phyloP scores from a whole-genome alignment of 2,888 invertebrate species.

The Bellardia bayeri region DNA sequence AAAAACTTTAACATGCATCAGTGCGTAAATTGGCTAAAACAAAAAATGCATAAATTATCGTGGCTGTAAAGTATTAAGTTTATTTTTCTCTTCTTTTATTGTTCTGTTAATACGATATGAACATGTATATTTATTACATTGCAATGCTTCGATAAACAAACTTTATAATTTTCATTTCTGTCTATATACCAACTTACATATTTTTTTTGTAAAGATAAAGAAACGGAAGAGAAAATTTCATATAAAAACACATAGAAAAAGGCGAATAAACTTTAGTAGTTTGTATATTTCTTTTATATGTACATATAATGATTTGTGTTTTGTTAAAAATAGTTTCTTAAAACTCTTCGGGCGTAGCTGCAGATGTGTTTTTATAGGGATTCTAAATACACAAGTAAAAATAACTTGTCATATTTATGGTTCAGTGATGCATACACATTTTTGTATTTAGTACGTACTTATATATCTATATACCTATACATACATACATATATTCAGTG shows the following conservation, averaged over 20 bases:
- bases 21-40: conserved; percentile 59
- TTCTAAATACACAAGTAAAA: conserved; percentile 65
- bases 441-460: background rate
- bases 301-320: background rate
- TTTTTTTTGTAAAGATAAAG: conserved; percentile 28
- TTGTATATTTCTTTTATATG: conserved; percentile 1
- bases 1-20: conserved; percentile 52
- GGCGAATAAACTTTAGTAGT: conserved; percentile 65
- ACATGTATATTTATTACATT: conserved; percentile 52
- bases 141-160: conserved; percentile 68
- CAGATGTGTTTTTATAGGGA: conserved; percentile 48
- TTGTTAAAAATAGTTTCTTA: conserved; percentile 44
- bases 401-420: conserved; percentile 70
- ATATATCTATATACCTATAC: background rate
- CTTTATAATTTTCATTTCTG: conserved; percentile 52
- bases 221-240: conserved; percentile 64
- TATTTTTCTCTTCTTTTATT: conserved; percentile 1
- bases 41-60: conserved; percentile 46
- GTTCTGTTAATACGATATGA: conserved; percentile 58
- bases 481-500: background rate
- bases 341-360: conserved; percentile 6
- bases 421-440: conserved; percentile 61
- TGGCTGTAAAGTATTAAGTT: conserved; percentile 40
- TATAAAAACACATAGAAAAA: conserved; percentile 41
- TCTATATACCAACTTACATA: conserved; percentile 5